phyloP scores from a whole-genome alignment of 2,797 vertebrate species.

The Erpetoichthys calabaricus region DNA sequence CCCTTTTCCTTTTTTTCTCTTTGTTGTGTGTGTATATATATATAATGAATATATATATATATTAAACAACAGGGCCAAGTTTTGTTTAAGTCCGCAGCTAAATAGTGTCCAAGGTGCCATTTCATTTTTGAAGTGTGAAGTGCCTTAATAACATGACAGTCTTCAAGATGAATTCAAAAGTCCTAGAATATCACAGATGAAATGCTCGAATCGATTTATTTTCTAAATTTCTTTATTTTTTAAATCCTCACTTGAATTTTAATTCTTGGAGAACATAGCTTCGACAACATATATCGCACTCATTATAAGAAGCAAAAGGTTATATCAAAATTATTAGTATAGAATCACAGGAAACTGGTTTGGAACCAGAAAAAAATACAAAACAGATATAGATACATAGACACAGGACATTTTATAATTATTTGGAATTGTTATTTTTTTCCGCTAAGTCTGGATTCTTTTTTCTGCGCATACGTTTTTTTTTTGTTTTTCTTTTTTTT shows the following conservation, averaged over 20 bases:
- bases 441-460: slow-evolving; percentile 88
- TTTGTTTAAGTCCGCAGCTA: slow-evolving; percentile 44
- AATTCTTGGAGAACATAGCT: slow-evolving; percentile 99
- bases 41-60: no score
- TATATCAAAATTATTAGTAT: slow-evolving; percentile 99
- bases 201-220: slow-evolving; percentile 81
- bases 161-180: slow-evolving; percentile 23
- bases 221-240: slow-evolving; percentile 96
- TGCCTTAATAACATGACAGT: no score
- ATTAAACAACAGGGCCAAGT: slow-evolving; percentile 28
- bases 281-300: slow-evolving; percentile 99
- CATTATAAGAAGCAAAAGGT: slow-evolving; percentile 99
- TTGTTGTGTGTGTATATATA: no score
- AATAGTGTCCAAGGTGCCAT: no score
- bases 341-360: slow-evolving; percentile 99
- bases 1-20: slow-evolving; percentile 46
- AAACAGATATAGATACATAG: slow-evolving; percentile 99
- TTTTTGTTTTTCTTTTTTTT: slow-evolving; percentile 65
- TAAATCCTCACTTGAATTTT: slow-evolving; percentile 99
- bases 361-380: slow-evolving; percentile 99
- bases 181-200: slow-evolving; percentile 61
- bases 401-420: slow-evolving; percentile 99
- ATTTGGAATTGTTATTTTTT: slow-evolving; percentile 97
- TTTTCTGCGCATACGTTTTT: slow-evolving; percentile 92
- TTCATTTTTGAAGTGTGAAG: no score